Evolutionary conservation across 2,888 invertebrate species (phyloP), one percentile per base, ranked within the genome.

Genomic region (Drosophila pseudotalamancana): DNA sequence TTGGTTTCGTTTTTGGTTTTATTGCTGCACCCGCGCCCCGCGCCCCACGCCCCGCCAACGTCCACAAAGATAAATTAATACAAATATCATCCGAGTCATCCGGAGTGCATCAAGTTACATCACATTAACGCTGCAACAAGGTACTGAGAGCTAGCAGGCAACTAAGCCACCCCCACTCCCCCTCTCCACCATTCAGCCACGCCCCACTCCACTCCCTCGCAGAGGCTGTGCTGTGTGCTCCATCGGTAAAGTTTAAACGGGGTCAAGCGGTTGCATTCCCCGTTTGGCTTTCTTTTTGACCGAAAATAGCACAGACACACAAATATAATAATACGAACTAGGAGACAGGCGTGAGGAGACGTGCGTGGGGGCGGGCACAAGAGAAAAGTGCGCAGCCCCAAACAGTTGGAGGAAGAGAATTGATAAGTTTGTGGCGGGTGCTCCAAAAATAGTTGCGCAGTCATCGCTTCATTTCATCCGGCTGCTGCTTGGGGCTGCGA

Each of bases 231-330:
- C 11, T 18, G 50, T 50, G 21, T 43, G 56, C 55, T 39, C 25
- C 56, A 59, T 65, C 56, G 65, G 57, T 43, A 49, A 65, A 67
- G 86, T 86, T 83, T 82, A 82, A 82, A 86, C 83, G 88, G 87
- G 81, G 81, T 88, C 81, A 87, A 86, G 80, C 81, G 81, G 69
- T 86, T 88, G 80, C 86, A 79, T 82, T 80, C 64, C 49, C 62
- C 53, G 51, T 65, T 57, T 12, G 21, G 21, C 39, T 35, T 27
- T 35, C 37, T 32, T 34, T 77, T 68, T 77, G 39, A 66, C 77
- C 85, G 23, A 82, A 81, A 87, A 85, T 81, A 81, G 80, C 75
- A 48, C 87, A 83, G 77, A 79, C 80, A 60, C 49, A 75, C 45
- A 77, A 77, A 80, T 76, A 77, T 69, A 77, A 73, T 81, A 81